Percentiles rank a stretch among this genome's conserved stretches.
Evolutionary conservation across 2,113 vertebrate species (phyloP).

Genomic region (Glaucomys volans): DNA sequence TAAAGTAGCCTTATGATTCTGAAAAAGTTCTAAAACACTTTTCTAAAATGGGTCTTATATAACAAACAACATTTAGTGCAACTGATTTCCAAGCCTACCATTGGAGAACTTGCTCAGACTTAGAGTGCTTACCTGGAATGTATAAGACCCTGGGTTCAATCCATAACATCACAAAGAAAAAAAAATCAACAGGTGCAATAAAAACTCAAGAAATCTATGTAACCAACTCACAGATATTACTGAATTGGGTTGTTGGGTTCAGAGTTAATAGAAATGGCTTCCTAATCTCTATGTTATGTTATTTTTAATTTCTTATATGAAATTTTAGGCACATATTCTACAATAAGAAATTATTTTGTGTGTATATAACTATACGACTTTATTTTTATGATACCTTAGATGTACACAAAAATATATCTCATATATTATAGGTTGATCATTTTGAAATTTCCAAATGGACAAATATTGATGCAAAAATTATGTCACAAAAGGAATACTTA

Average conservation of each 20-base stretch:
- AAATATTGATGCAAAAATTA: neutral
- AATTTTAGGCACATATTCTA: neutral
- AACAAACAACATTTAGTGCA: neutral
- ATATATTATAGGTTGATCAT: neutral
- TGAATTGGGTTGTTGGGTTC: no score
- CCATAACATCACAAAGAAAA: no score
- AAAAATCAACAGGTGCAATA: no score
- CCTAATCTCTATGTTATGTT: neutral
- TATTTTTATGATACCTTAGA: neutral
- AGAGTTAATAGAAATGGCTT: no score
- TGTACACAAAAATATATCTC: neutral
- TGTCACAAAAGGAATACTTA: neutral
- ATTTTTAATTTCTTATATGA: neutral
- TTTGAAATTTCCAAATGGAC: neutral
- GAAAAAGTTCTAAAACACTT: neutral
- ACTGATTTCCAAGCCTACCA: neutral
- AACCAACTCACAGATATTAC: no score
- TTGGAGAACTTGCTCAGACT: no score
- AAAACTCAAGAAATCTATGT: no score
- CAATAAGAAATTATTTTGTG: neutral
- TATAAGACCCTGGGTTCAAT: no score
- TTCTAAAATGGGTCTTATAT: no score
- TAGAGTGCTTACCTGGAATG: no score
- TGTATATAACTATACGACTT: neutral
- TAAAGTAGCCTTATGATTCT: neutral